Conservation (phyloP, 2,113 vertebrate species). For the Engraulis encrasicolus region DNA sequence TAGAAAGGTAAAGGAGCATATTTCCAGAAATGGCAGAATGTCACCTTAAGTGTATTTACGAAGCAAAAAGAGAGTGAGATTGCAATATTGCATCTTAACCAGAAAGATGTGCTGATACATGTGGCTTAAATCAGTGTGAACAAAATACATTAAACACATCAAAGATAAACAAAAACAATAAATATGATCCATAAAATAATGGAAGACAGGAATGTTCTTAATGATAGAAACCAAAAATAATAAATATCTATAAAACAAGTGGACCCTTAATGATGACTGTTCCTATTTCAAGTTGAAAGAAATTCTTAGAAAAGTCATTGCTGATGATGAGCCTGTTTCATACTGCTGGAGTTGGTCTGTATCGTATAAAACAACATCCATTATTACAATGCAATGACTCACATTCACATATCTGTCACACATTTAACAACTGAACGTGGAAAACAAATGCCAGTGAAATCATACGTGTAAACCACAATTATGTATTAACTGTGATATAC, state of each 20-base stretch:
- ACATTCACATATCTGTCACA: background rate
- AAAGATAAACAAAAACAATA: background rate
- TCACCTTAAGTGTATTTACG: no score
- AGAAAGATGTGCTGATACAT: background rate
- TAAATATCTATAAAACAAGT: background rate
- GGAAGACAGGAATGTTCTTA: background rate
- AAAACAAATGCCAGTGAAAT: background rate
- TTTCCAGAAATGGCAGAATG: no score
- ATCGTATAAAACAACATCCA: background rate
- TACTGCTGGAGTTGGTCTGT: background rate
- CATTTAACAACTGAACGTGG: no score
- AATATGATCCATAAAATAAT: background rate
- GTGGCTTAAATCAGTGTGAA: background rate
- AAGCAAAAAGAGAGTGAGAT: background rate
- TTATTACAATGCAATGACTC: background rate
- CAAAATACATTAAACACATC: background rate
- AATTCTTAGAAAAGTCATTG: background rate
- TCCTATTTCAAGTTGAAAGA: background rate
- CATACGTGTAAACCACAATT: background rate
- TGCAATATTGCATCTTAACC: background rate
- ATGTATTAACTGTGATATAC: background rate
- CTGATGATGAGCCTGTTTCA: background rate
- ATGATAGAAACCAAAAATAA: background rate
- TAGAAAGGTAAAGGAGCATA: no score
- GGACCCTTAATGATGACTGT: background rate